These are phyloP conservation scores for Campoletis sonorensis DNA, from an alignment of 1,140 invertebrate species.

Conservation along the genomic window DNA sequence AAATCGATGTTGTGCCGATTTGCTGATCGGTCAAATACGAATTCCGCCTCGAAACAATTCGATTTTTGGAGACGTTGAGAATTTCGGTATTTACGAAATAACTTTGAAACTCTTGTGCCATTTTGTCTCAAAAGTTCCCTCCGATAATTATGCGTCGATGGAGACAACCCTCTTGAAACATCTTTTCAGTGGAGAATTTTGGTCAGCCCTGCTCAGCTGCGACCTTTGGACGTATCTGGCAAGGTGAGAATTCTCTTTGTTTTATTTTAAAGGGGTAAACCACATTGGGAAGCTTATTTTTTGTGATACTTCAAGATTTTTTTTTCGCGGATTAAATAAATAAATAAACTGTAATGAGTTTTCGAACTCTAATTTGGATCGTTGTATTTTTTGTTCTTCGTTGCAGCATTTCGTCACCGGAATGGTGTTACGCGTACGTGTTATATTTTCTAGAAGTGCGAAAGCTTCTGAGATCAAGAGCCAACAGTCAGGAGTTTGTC, in stretches of 20 bases:
- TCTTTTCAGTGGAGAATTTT: slow-evolving; percentile 64
- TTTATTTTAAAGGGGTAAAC: too few species aligned
- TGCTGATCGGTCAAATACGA: slow-evolving; percentile 48
- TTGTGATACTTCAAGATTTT: too few species aligned
- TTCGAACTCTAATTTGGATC: too few species aligned
- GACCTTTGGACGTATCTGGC: slow-evolving; percentile 69
- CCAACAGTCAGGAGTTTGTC: slow-evolving; percentile 58
- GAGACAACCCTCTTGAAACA: slow-evolving; percentile 66
- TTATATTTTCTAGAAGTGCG: slow-evolving; percentile 66
- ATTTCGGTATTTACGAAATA: slow-evolving; percentile 63
- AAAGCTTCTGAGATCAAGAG: slow-evolving; percentile 54
- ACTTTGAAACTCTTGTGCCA: slow-evolving; percentile 61
- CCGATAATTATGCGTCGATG: slow-evolving; percentile 58
- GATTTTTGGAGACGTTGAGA: slow-evolving; percentile 52
- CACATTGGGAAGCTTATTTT: too few species aligned
- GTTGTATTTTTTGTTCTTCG: slow-evolving; percentile 42
- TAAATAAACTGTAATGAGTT: too few species aligned
- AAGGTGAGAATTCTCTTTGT: slow-evolving; percentile 57
- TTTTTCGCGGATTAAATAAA: too few species aligned
- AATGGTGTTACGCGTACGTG: slow-evolving; percentile 63
- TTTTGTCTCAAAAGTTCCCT: slow-evolving; percentile 59
- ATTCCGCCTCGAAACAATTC: not conserved
- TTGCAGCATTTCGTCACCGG: slow-evolving; percentile 63
- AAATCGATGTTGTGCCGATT: slow-evolving; percentile 54
- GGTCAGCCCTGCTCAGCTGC: slow-evolving; percentile 64